Base-by-base conservation (phyloP, 2,888 invertebrate species). In the Dysmachus trigonus region DNA sequence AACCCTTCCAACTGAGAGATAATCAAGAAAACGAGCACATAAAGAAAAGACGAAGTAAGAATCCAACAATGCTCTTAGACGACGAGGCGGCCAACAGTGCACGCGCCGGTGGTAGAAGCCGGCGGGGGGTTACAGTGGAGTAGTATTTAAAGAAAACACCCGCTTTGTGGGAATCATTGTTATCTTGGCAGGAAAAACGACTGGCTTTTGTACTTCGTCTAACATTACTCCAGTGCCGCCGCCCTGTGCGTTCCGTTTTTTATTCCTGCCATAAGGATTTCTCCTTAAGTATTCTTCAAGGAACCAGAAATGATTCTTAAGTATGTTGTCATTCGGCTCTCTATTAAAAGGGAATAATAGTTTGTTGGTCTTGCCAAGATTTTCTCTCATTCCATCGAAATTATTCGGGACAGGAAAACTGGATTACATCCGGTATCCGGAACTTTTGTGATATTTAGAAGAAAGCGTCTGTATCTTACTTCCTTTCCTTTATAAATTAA, bases 111-210 rank as follows among this genome's bases (percentile, higher is more conserved):
- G 62, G 27, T 2, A 18, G 27, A 10, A 62, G 7, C 27, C 62
- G 27, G 27, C 62, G 22, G 27, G 62, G 74, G 27, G 62, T 22
- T 62, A 62, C 33, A 82, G 6, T 82, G 81, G 22, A 82, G 81
- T 35, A 33, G 81, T 62, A 82, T 82, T 82, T 82, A 82, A 82
- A 53, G 62, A 82, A 82, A 82, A 27, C 81, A 62, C 18, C 62
- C 81, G 31, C 62, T 77, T 47, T 77, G 47, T 30, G 47, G 18
- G 31, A 73, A 33, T 27, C 77, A 47, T 77, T 22, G 33, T 76
- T 76, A 22, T 76, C 38, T 38, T 76, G 77, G 22, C 27, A 77
- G 15, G 30, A 76, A 76, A 27, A 77, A 77, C 18, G 41, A 77
- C 77, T 41, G 47, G 77, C 41, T 76, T 76, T 76, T 76, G 76